A percentile compares a stretch with the other conserved stretches of the same genome.
Conservation (phyloP, 2,113 vertebrate genomes). For the Cynopterus brachyotis region DNA sequence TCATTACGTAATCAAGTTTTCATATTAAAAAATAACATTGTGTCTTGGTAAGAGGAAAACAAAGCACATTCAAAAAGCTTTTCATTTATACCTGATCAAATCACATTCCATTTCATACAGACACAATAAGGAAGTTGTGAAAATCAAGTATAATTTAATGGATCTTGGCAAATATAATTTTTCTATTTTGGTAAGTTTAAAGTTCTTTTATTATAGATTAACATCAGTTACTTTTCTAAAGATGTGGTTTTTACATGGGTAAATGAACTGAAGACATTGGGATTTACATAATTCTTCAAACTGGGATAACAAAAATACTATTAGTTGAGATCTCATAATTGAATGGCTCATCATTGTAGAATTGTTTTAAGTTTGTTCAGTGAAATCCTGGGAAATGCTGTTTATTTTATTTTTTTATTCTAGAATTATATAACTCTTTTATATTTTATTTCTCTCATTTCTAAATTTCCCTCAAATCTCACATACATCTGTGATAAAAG, state of each 20-base stretch:
- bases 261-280: not conserved
- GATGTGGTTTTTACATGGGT: not conserved
- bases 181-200: not conserved
- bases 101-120: constrained; percentile 20
- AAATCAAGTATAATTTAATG: constrained; percentile 29
- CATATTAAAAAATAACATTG: constrained; percentile 12
- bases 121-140: not conserved
- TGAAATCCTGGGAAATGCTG: not conserved
- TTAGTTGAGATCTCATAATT: not conserved
- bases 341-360: not conserved
- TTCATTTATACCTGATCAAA: constrained; percentile 11
- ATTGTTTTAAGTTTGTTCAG: not conserved
- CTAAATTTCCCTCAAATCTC: not conserved
- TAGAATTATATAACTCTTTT: not conserved
- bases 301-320: not conserved
- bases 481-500: not conserved
- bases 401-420: constrained; percentile 5
- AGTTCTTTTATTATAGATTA: constrained; percentile 25
- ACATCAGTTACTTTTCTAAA: constrained; percentile 38
- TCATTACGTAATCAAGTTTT: constrained; percentile 1
- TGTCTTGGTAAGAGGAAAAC: not conserved
- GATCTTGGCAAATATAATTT: constrained; percentile 26
- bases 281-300: constrained; percentile 10
- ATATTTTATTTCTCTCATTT: not conserved
- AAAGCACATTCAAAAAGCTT: constrained; percentile 12